These are phyloP conservation scores for Chymomyza fuscimana DNA, from an alignment of 2,888 invertebrate genomes.

Conservation along the genomic window DNA sequence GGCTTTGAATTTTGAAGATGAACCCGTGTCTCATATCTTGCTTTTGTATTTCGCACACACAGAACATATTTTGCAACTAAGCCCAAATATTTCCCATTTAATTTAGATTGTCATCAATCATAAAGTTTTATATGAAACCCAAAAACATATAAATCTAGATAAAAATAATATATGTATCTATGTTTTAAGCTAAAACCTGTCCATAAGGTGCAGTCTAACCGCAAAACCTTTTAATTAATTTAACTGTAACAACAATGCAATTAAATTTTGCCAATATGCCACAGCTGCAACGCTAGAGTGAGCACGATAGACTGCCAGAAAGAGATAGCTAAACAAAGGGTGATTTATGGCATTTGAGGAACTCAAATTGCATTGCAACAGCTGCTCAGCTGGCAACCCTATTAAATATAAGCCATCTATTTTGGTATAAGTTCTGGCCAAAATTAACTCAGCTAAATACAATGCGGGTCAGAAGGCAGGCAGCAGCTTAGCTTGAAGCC, in stretches of 20 bases:
- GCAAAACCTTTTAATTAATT: conserved; percentile 60
- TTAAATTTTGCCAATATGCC: conserved; percentile 38
- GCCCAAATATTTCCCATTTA: not conserved
- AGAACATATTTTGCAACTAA: not conserved
- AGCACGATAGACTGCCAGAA: conserved; percentile 29
- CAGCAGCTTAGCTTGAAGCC: not conserved
- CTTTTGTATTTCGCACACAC: not conserved
- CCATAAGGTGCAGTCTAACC: conserved; percentile 39
- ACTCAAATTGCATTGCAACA: conserved; percentile 36
- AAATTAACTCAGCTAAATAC: conserved; percentile 17
- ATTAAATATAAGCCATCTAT: not conserved
- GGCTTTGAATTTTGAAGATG: not conserved
- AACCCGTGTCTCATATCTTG: not conserved
- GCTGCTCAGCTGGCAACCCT: not conserved
- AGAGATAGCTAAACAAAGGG: conserved; percentile 31
- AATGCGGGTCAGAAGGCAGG: not conserved
- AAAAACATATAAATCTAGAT: not conserved
- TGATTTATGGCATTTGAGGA: conserved; percentile 50
- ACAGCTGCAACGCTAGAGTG: conserved; percentile 3
- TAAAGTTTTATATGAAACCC: not conserved
- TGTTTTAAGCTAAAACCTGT: conserved; percentile 20
- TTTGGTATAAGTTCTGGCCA: not conserved
- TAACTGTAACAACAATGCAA: conserved; percentile 57
- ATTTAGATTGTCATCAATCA: not conserved
- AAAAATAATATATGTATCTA: not conserved